phyloP scores from a whole-genome alignment of 2,797 vertebrate species.

The Nyctibius grandis region DNA sequence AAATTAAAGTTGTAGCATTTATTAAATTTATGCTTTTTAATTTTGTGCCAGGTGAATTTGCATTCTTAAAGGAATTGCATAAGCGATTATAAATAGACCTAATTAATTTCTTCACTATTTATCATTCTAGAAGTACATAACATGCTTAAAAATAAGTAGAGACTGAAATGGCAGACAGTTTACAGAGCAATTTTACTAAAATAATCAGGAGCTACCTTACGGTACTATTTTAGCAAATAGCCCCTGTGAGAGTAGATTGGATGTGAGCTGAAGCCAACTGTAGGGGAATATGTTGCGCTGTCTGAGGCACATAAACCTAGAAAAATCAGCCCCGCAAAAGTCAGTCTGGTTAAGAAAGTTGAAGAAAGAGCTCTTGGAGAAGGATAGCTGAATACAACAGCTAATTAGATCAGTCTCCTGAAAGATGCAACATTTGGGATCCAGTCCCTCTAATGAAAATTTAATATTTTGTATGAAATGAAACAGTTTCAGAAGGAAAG shows the following conservation, averaged over 20 bases:
- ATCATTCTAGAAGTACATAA: neutral
- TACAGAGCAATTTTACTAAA: neutral
- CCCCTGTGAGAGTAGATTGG: neutral
- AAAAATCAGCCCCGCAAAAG: neutral
- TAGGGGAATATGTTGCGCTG: neutral
- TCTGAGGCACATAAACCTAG: neutral
- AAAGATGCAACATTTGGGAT: neutral
- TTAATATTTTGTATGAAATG: neutral
- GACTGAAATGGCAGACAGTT: neutral
- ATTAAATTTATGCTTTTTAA: constrained; percentile 56
- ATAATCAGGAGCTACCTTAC: neutral
- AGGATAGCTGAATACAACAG: neutral
- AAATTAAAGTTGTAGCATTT: constrained; percentile 55
- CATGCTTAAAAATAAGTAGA: neutral
- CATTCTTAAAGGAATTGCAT: constrained; percentile 18
- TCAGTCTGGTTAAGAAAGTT: neutral
- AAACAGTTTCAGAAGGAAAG: neutral
- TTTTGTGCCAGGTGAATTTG: constrained; percentile 39
- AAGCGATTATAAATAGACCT: constrained; percentile 34
- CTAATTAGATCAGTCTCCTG: neutral
- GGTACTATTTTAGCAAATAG: neutral
- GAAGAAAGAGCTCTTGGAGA: neutral
- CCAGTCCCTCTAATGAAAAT: neutral
- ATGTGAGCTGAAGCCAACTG: neutral
- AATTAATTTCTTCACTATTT: constrained; percentile 23